phyloP scores from a whole-genome alignment of 2,113 vertebrate genomes.

The Anser cygnoides region DNA sequence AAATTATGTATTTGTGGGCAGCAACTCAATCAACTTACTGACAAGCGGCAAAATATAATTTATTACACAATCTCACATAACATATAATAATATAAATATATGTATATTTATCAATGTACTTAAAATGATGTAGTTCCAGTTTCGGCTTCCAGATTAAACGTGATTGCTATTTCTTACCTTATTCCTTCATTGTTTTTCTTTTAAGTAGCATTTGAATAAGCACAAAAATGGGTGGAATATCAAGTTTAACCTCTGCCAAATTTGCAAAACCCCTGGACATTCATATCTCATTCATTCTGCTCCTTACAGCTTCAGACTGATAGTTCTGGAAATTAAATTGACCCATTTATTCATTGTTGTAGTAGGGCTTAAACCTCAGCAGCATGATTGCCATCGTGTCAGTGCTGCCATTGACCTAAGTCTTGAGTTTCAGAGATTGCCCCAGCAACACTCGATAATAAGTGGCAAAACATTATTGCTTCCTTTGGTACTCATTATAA shows the following conservation, averaged over 20 bases:
- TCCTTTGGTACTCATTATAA: slow-evolving; percentile 68
- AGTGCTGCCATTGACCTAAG: slow-evolving; percentile 55
- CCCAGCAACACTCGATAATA: slow-evolving; percentile 66
- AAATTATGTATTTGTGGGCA: not conserved
- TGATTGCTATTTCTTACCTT: not conserved
- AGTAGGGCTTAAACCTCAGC: slow-evolving; percentile 60
- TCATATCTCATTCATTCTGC: not conserved
- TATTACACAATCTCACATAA: not conserved
- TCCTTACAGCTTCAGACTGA: slow-evolving; percentile 47
- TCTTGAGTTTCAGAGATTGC: slow-evolving; percentile 59
- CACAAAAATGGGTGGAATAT: slow-evolving; percentile 15
- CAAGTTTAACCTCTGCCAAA: slow-evolving; percentile 29
- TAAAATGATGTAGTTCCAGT: not conserved
- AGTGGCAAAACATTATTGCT: slow-evolving; percentile 67
- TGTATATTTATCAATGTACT: not conserved
- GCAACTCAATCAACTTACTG: not conserved
- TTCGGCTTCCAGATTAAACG: slow-evolving; percentile 31
- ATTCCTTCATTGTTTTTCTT: not conserved
- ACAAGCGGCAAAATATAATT: not conserved
- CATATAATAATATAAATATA: not conserved
- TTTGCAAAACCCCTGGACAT: slow-evolving; percentile 15
- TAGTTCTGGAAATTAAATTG: slow-evolving; percentile 70
- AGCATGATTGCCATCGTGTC: slow-evolving; percentile 62
- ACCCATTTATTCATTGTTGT: slow-evolving; percentile 66
- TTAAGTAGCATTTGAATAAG: slow-evolving; percentile 9